These are phyloP conservation scores for Spatulosminthurus flaviceps DNA, from an alignment of 2,888 invertebrate genomes.

Conservation along the genomic window DNA sequence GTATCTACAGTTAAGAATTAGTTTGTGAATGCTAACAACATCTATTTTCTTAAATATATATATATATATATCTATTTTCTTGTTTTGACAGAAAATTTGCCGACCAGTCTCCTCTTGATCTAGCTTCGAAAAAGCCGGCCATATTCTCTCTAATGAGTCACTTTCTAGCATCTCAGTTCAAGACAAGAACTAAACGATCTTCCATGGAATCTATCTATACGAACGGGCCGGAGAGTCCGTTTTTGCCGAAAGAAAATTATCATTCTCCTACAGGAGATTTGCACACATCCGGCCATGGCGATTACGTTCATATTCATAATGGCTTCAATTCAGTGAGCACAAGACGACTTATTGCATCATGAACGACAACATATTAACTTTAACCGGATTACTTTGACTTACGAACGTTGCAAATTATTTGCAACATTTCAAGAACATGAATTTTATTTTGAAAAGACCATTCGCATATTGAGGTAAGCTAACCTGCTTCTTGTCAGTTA, in stretches of 20 bases:
- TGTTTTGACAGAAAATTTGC: conserved; percentile 65
- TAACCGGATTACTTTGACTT: too few relatives aligned
- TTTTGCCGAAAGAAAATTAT: conserved; percentile 55
- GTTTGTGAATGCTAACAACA: background rate
- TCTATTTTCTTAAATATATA: too few relatives aligned
- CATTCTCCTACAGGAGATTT: conserved; percentile 49
- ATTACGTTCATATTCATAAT: conserved; percentile 58
- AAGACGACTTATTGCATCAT: background rate
- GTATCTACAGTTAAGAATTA: too few relatives aligned
- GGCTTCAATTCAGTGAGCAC: conserved; percentile 61
- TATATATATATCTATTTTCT: background rate
- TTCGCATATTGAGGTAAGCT: too few relatives aligned
- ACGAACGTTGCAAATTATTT: too few relatives aligned
- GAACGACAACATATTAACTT: too few relatives aligned
- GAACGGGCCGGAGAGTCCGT: conserved; percentile 61
- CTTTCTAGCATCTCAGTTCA: conserved; percentile 60
- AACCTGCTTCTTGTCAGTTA: too few relatives aligned
- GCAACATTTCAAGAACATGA: too few relatives aligned
- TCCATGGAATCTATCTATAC: conserved; percentile 60
- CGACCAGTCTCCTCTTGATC: conserved; percentile 66
- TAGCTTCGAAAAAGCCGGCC: conserved; percentile 66
- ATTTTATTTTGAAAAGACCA: too few relatives aligned
- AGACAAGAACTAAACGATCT: conserved; percentile 53
- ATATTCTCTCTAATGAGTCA: conserved; percentile 64
- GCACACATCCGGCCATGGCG: conserved; percentile 49